These are phyloP conservation scores for Cataglyphis albicans DNA, from an alignment of 2,888 invertebrate genomes.

Conservation along the genomic window DNA sequence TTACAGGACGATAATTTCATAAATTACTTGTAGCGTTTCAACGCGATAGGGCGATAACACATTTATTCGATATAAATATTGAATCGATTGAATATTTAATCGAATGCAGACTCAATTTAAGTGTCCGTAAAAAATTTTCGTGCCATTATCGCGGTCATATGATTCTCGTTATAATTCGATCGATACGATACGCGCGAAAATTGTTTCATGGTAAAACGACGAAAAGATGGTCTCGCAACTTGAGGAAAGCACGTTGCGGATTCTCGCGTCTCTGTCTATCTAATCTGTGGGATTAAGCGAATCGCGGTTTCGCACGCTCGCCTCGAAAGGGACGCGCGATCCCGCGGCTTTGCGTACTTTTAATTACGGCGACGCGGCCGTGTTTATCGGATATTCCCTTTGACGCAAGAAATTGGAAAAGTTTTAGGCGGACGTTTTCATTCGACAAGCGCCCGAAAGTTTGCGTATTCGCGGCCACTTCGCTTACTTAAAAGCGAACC, in stretches of 20 bases:
- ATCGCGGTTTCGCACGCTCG: constrained; percentile 26
- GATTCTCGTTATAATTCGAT: neutral
- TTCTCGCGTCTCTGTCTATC: constrained; percentile 31
- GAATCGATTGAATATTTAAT: neutral
- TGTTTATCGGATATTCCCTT: constrained; percentile 75
- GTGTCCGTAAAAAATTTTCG: neutral
- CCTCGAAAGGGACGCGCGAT: neutral
- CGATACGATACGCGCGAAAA: neutral
- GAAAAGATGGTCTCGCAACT: constrained; percentile 9
- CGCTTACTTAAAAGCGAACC: constrained; percentile 59
- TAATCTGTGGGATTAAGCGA: constrained; percentile 34
- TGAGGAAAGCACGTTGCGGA: constrained; percentile 9
- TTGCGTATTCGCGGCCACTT: constrained; percentile 45
- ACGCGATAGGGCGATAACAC: neutral
- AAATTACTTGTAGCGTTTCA: neutral
- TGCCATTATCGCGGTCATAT: neutral
- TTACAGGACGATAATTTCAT: neutral
- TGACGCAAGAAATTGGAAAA: constrained; percentile 79
- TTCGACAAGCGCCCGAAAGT: constrained; percentile 39
- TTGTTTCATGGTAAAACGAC: neutral
- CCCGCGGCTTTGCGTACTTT: constrained; percentile 62
- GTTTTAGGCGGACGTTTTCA: constrained; percentile 66
- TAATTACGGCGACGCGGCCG: constrained; percentile 73
- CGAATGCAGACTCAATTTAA: neutral
- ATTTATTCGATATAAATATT: neutral